Percentiles rank a stretch among this genome's conserved stretches.
These are phyloP conservation scores for Dichetophora obliterata DNA, from an alignment of 2,888 invertebrate species.

Conservation along the genomic window DNA sequence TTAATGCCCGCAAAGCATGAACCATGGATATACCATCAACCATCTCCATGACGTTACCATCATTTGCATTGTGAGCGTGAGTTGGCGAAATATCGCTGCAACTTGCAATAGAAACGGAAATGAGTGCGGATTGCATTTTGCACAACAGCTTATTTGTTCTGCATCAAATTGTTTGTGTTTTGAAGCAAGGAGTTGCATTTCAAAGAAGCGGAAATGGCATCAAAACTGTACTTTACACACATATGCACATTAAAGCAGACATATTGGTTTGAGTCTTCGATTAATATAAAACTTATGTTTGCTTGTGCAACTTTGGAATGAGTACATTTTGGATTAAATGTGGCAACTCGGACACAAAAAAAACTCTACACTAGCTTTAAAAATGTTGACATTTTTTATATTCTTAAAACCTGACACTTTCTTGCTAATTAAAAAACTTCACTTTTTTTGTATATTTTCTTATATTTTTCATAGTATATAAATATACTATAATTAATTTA, in stretches of 20 bases:
- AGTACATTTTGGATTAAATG: too few relatives aligned
- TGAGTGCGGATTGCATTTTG: conserved; percentile 25
- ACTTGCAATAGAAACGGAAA: conserved; percentile 13
- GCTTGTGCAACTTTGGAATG: too few relatives aligned
- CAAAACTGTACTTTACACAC: not conserved
- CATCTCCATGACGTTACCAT: conserved; percentile 1
- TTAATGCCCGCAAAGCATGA: conserved; percentile 62
- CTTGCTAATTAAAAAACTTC: too few relatives aligned
- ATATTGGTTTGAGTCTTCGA: too few relatives aligned
- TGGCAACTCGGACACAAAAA: too few relatives aligned
- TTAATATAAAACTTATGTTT: too few relatives aligned
- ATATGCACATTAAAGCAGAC: too few relatives aligned
- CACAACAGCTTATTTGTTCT: not conserved
- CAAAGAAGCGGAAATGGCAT: conserved; percentile 30
- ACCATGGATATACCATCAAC: not conserved
- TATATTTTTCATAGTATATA: not conserved
- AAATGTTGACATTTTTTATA: too few relatives aligned
- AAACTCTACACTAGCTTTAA: too few relatives aligned
- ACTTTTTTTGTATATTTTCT: too few relatives aligned
- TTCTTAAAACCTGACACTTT: too few relatives aligned
- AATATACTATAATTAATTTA: not conserved
- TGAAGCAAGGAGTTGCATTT: not conserved
- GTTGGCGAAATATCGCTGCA: not conserved
- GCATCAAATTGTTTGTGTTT: conserved; percentile 16
- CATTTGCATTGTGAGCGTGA: not conserved